A percentile compares a stretch with the other conserved stretches of the same genome.
Conservation (phyloP, 2,797 vertebrate genomes). For the Platalea minor region DNA sequence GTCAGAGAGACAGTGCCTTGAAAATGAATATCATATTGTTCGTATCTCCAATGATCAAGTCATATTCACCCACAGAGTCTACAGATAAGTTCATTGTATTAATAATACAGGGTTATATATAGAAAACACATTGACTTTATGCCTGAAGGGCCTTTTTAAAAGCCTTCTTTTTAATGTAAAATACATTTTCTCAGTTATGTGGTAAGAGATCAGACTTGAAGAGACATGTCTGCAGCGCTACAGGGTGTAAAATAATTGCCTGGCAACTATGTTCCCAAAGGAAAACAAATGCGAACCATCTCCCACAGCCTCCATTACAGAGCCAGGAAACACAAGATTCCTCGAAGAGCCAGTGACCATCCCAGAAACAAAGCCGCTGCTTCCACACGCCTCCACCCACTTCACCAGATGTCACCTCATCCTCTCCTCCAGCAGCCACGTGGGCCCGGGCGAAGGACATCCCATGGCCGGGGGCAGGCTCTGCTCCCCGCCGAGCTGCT, state of each 20-base stretch:
- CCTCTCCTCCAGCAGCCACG: background rate
- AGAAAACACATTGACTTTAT: constrained; percentile 28
- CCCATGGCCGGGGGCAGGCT: background rate
- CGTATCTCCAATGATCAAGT: constrained; percentile 4
- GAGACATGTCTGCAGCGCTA: constrained; percentile 56
- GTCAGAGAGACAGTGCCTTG: background rate
- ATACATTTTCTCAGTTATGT: constrained; percentile 45
- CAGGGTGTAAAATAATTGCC: constrained; percentile 72
- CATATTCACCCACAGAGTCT: constrained; percentile 35
- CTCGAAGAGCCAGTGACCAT: background rate
- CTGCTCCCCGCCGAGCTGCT: accelerated
- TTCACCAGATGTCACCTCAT: background rate
- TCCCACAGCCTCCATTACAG: background rate
- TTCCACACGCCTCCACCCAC: background rate
- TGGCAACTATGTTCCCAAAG: constrained; percentile 45
- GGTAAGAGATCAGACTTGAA: constrained; percentile 51
- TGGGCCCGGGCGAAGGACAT: background rate
- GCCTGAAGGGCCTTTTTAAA: constrained; percentile 50
- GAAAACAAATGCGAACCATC: constrained; percentile 3
- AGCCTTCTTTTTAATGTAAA: constrained; percentile 70
- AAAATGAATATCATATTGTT: constrained; percentile 40
- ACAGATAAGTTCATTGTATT: constrained; percentile 49
- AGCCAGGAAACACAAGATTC: background rate
- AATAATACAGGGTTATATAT: constrained; percentile 23
- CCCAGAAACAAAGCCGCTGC: background rate